phyloP scores from a whole-genome alignment of 1,140 invertebrate species.

The Stenopsyche tienmushanensis region DNA sequence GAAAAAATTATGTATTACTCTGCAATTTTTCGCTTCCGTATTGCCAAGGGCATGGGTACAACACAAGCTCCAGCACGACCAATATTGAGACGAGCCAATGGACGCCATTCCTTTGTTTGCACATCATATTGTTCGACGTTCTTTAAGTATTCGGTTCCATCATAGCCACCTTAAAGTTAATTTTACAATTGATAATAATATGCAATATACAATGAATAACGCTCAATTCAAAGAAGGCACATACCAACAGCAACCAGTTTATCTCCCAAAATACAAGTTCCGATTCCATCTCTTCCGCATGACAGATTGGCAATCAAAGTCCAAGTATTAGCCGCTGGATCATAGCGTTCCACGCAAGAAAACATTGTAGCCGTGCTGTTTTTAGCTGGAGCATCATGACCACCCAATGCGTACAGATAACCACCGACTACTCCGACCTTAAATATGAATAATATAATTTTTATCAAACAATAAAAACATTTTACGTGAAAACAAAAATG shows the following conservation, averaged over 20 bases:
- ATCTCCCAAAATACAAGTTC: conserved; percentile 87
- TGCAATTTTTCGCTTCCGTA: conserved; percentile 7
- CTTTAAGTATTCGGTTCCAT: conserved; percentile 90
- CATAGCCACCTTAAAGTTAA: conserved; percentile 69
- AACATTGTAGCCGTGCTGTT: conserved; percentile 81
- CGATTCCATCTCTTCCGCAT: conserved; percentile 86
- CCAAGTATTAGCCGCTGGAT: conserved; percentile 82
- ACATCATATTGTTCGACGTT: conserved; percentile 93
- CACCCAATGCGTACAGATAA: conserved; percentile 82
- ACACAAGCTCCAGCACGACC: conserved; percentile 85
- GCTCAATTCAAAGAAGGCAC: too few relatives aligned
- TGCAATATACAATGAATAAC: too few relatives aligned
- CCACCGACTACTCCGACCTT: conserved; percentile 77
- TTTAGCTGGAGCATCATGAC: conserved; percentile 84
- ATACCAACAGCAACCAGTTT: conserved; percentile 82
- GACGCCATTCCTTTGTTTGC: conserved; percentile 83
- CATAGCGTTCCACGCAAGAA: conserved; percentile 89
- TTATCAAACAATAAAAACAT: background rate
- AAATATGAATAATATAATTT: background rate
- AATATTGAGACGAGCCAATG: conserved; percentile 70
- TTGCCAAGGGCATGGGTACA: conserved; percentile 61
- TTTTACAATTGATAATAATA: too few relatives aligned
- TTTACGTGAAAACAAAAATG: background rate
- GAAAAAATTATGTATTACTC: background rate
- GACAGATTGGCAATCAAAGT: conserved; percentile 84